Evolutionary conservation across 2,113 vertebrate genomes (phyloP), one percentile per base, ranked within the genome.

Genomic region (Hippocampus guttulatus): DNA sequence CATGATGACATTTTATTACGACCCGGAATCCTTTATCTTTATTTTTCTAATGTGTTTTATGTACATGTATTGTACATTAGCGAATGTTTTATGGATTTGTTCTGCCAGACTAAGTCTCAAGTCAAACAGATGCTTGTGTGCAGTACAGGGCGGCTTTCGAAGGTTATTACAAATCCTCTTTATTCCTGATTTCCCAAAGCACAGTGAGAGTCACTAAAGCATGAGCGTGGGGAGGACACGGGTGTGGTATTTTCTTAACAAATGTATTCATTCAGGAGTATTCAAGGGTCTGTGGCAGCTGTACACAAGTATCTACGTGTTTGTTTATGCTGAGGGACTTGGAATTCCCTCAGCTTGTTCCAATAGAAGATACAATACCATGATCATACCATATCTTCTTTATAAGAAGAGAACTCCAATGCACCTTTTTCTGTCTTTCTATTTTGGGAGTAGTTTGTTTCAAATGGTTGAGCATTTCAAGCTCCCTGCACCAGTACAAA

Each of bases 321-420:
- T 85, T 68, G 14, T 68, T 75, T 77, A 49, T 47, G 64, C 71
- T 47, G 75, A 77, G 81, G 82, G 74, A 78, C 63, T 81, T 21
- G 61, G 73, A 75, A 70, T 64, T 73, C 78, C 68, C 71, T 79
- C 74, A 23, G 71, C 83, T 79, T 76, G 75, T 86, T 86, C 84
- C 74, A 79, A 82, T 83, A 82, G 70, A 83, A 83, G 67, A 84
- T 76, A 83, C 81, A 70, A 83, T 69, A 80, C 80, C 84, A 89
- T 84, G 76, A 80, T 84, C 87, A 91, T 90, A 82, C 77, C 80
- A 86, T 91, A 91, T 88, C 92, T 93, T 93, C 91, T 93, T 93
- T 91, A 92, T 92, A 93, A 93, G 92, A 93, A 93, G 92, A 90
- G 88, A 30, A 85, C 68, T 87, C 79, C 74, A 75, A 49, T 88